These are phyloP conservation scores for Discoglossus pictus DNA, from an alignment of 2,797 vertebrate species.

Conservation along the genomic window DNA sequence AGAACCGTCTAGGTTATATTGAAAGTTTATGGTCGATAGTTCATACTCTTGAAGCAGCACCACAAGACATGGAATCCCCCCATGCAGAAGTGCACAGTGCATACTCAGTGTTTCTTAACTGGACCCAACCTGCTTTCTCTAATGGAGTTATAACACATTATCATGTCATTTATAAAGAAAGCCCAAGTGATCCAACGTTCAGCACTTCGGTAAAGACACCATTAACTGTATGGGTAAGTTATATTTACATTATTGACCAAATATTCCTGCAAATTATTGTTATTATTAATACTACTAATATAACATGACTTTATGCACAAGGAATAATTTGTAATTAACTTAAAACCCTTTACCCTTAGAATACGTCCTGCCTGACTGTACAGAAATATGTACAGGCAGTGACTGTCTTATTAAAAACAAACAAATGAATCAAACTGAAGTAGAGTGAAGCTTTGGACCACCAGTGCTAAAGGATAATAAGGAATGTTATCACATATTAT, in stretches of 20 bases:
- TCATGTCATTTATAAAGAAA: slow-evolving; percentile 77
- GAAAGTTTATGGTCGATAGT: slow-evolving; percentile 78
- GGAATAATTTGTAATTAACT: too few relatives aligned
- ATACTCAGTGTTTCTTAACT: slow-evolving; percentile 74
- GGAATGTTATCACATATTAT: too few relatives aligned
- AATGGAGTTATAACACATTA: slow-evolving; percentile 83
- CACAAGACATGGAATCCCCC: slow-evolving; percentile 76
- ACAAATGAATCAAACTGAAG: too few relatives aligned
- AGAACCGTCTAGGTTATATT: slow-evolving; percentile 77
- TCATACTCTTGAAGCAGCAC: slow-evolving; percentile 78
- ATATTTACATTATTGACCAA: not conserved
- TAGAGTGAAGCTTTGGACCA: too few relatives aligned
- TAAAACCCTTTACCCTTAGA: too few relatives aligned
- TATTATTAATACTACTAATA: too few relatives aligned
- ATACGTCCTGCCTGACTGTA: too few relatives aligned
- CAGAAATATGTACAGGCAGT: too few relatives aligned
- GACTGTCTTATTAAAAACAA: too few relatives aligned
- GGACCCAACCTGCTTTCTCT: slow-evolving; percentile 76
- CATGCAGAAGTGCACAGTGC: slow-evolving; percentile 69
- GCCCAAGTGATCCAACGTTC: slow-evolving; percentile 70
- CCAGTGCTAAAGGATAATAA: too few relatives aligned
- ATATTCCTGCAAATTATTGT: too few relatives aligned
- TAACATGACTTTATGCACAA: too few relatives aligned
- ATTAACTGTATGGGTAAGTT: slow-evolving; percentile 84
- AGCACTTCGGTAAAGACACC: slow-evolving; percentile 70